These are phyloP conservation scores for Tichodroma muraria DNA, from an alignment of 2,113 vertebrate species.

Conservation along the genomic window DNA sequence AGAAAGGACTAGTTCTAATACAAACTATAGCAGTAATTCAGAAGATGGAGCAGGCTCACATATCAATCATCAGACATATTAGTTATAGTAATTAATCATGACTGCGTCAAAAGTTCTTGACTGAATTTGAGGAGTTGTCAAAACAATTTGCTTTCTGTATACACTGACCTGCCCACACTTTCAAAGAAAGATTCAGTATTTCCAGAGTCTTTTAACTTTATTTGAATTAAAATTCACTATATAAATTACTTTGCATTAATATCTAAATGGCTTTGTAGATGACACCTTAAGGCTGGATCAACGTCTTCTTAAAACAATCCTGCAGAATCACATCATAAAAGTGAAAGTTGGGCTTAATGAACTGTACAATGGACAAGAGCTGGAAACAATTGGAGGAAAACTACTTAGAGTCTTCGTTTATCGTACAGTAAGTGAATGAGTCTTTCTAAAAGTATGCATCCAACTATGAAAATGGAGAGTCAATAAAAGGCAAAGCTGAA, in stretches of 20 bases:
- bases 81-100: neutral
- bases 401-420: conserved; percentile 91
- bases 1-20: neutral
- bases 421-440: conserved; percentile 82
- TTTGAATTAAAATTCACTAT: neutral
- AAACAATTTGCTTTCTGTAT: neutral
- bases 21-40: neutral
- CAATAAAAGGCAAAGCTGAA: neutral
- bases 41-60: neutral
- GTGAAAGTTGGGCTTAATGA: conserved; percentile 83
- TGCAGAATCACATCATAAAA: conserved; percentile 93
- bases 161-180: neutral
- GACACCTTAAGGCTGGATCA: conserved; percentile 90
- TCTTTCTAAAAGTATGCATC: neutral
- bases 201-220: neutral
- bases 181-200: neutral
- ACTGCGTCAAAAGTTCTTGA: neutral
- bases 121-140: neutral
- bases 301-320: conserved; percentile 77
- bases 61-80: neutral
- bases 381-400: conserved; percentile 91
- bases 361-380: conserved; percentile 88
- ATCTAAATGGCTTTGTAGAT: conserved; percentile 68
- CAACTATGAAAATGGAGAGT: neutral
- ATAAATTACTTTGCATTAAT: neutral